These are phyloP conservation scores for Sinhomidia bicolor DNA, from an alignment of 2,888 invertebrate genomes.

Conservation along the genomic window DNA sequence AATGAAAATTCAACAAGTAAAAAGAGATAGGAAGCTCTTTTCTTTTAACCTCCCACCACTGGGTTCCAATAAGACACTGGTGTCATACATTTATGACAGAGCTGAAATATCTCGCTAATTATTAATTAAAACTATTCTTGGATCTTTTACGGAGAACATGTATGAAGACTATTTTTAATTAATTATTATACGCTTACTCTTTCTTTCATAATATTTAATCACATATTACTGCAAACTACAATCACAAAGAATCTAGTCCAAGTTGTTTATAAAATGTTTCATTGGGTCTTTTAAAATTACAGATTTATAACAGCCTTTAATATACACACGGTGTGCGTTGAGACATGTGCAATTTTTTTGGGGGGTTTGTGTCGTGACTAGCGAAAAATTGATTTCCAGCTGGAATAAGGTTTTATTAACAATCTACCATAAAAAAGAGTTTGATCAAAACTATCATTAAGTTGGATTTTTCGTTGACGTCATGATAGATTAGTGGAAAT, in stretches of 20 bases:
- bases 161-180: background rate
- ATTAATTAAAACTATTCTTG: constrained; percentile 33
- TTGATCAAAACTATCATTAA: background rate
- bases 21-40: background rate
- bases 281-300: no score
- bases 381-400: background rate
- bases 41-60: background rate
- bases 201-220: background rate
- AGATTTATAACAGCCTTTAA: background rate
- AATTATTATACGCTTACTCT: background rate
- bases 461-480: constrained; percentile 2
- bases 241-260: background rate
- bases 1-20: constrained; percentile 27
- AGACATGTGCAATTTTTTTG: background rate
- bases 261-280: no score
- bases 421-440: no score
- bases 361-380: no score
- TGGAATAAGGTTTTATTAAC: background rate
- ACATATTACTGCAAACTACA: background rate
- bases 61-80: constrained; percentile 9
- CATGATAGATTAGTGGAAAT: constrained; percentile 18
- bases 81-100: constrained; percentile 9
- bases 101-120: background rate
- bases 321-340: background rate
- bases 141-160: background rate